Conservation (phyloP, 2,888 invertebrate genomes). For the Autographa pulchrina region DNA sequence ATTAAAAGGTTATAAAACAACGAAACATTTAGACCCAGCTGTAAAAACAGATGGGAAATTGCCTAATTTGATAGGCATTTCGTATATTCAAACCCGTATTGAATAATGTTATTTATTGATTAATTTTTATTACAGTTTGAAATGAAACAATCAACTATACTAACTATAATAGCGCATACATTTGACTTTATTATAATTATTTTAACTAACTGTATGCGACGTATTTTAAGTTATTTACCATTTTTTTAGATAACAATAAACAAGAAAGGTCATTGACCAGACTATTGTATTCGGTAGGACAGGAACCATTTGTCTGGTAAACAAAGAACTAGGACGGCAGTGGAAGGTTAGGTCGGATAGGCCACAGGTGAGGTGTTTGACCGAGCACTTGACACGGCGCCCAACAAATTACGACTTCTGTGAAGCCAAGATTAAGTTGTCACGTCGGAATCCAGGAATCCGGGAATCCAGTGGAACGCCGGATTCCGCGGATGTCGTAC, state of each 20-base stretch:
- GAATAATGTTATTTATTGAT: too few relatives aligned
- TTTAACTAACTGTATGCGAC: too few relatives aligned
- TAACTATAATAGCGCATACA: too few relatives aligned
- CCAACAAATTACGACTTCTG: conserved; percentile 80
- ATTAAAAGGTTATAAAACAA: conserved; percentile 30
- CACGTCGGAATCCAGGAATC: conserved; percentile 75
- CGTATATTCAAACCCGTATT: not conserved
- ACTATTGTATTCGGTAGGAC: conserved; percentile 16
- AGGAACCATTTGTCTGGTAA: conserved; percentile 22
- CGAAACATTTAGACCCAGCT: conserved; percentile 6
- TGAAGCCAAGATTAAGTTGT: conserved; percentile 79
- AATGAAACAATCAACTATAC: too few relatives aligned
- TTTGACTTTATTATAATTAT: too few relatives aligned
- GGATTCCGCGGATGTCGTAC: conserved; percentile 53
- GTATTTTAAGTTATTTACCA: too few relatives aligned
- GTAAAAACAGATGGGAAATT: not conserved
- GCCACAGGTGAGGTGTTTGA: conserved; percentile 80
- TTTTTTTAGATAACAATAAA: conserved; percentile 7
- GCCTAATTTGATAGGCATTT: not conserved
- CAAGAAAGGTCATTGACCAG: conserved; percentile 36
- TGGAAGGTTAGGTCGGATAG: conserved; percentile 29
- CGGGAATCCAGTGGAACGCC: conserved; percentile 65
- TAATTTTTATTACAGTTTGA: too few relatives aligned
- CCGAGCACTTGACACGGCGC: conserved; percentile 78
- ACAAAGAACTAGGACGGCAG: conserved; percentile 43